These are phyloP conservation scores for Microchirus variegatus DNA, from an alignment of 2,797 vertebrate genomes.

Conservation along the genomic window DNA sequence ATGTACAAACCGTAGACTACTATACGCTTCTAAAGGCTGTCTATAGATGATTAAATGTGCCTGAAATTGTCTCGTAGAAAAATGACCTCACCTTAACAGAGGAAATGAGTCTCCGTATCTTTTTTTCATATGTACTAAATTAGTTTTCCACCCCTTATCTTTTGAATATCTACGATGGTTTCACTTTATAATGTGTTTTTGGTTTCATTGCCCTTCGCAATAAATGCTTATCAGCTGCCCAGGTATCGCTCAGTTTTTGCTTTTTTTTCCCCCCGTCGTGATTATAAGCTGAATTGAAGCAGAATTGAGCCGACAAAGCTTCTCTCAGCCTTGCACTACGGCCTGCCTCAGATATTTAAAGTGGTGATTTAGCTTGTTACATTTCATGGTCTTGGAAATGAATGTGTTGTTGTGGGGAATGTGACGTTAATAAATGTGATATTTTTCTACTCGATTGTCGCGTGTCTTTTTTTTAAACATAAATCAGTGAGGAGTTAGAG, in stretches of 20 bases:
- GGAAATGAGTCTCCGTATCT: slow-evolving; percentile 67
- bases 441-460: slow-evolving; percentile 87
- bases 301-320: slow-evolving; percentile 47
- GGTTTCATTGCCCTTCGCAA: slow-evolving; percentile 53
- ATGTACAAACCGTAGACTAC: slow-evolving; percentile 13
- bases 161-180: slow-evolving; percentile 65
- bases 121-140: slow-evolving; percentile 64
- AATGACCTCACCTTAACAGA: slow-evolving; percentile 58
- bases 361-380: slow-evolving; percentile 86
- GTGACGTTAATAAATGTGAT: slow-evolving; percentile 93
- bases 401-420: slow-evolving; percentile 92
- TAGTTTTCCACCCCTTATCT: slow-evolving; percentile 70
- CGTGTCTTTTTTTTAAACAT: slow-evolving; percentile 25
- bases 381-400: slow-evolving; percentile 89
- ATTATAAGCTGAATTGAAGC: slow-evolving; percentile 55
- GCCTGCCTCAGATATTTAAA: slow-evolving; percentile 74
- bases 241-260: slow-evolving; percentile 51
- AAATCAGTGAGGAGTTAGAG: not conserved
- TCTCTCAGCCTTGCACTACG: slow-evolving; percentile 66
- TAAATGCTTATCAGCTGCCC: slow-evolving; percentile 59
- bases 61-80: slow-evolving; percentile 48
- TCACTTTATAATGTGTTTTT: slow-evolving; percentile 64
- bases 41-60: slow-evolving; percentile 34
- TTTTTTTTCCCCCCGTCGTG: slow-evolving; percentile 24
- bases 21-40: slow-evolving; percentile 29